These are phyloP conservation scores for Psilopsiagon aurifrons DNA, from an alignment of 2,113 vertebrate species.

Conservation along the genomic window DNA sequence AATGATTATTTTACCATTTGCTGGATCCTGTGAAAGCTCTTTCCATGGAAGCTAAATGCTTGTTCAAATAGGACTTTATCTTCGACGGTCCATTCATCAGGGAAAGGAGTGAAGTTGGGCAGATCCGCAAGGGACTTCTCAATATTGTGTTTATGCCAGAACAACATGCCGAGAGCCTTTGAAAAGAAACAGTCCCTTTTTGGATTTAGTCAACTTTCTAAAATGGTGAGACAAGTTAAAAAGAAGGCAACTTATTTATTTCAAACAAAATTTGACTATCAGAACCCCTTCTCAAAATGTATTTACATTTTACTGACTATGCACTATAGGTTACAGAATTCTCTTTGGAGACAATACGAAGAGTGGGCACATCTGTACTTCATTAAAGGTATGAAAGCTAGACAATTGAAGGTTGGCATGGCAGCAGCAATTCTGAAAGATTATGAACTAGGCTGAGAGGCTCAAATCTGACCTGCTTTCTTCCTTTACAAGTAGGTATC, in stretches of 20 bases:
- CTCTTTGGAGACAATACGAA: not conserved
- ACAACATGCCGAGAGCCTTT: constrained; percentile 97
- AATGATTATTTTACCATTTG: constrained; percentile 88
- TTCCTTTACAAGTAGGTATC: not conserved
- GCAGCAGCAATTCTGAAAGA: constrained; percentile 48
- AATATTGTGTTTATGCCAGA: constrained; percentile 99
- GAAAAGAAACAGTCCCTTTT: constrained; percentile 65
- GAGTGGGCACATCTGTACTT: constrained; percentile 13
- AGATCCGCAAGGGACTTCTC: constrained; percentile 97
- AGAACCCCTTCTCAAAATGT: not conserved
- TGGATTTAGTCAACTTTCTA: constrained; percentile 62
- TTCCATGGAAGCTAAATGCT: constrained; percentile 98
- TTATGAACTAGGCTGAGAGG: not conserved
- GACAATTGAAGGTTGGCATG: constrained; percentile 18
- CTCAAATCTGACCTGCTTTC: constrained; percentile 9
- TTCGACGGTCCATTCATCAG: constrained; percentile 98
- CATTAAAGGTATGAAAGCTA: not conserved
- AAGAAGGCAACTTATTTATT: not conserved
- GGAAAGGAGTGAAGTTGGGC: constrained; percentile 98
- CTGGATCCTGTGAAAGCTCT: constrained; percentile 99
- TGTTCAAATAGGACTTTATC: constrained; percentile 99
- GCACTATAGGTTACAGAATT: not conserved
- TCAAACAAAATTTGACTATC: not conserved
- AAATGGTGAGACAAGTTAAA: constrained; percentile 18
- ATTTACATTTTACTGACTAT: not conserved